phyloP scores from a whole-genome alignment of 2,797 vertebrate species.

The Lutjanus campechanus region DNA sequence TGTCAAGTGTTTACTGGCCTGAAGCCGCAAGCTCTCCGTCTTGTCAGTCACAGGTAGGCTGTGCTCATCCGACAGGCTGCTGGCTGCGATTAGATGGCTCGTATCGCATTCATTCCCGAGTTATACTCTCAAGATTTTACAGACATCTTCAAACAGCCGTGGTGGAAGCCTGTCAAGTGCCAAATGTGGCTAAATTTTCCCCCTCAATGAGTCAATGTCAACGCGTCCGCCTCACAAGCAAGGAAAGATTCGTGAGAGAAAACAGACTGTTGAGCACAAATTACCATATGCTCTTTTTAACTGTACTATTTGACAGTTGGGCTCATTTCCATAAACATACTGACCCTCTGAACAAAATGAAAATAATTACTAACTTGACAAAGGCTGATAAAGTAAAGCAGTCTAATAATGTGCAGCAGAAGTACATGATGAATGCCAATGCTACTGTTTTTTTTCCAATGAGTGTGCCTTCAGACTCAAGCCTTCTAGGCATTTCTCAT shows the following conservation, averaged over 20 bases:
- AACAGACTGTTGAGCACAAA: background rate
- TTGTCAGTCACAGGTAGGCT: slow-evolving; percentile 53
- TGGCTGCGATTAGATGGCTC: slow-evolving; percentile 46
- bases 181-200: slow-evolving; percentile 1
- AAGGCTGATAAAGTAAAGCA: slow-evolving; percentile 18
- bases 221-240: slow-evolving; percentile 1
- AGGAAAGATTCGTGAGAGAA: background rate
- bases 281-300: slow-evolving; percentile 7
- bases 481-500: background rate
- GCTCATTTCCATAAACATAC: slow-evolving; percentile 18
- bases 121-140: slow-evolving; percentile 36
- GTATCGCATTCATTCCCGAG: slow-evolving; percentile 20
- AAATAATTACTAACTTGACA: slow-evolving; percentile 20
- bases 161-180: slow-evolving; percentile 36
- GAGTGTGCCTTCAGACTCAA: background rate
- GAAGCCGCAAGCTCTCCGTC: slow-evolving; percentile 45
- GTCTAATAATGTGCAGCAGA: background rate
- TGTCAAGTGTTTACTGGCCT: slow-evolving; percentile 57
- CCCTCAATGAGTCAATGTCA: slow-evolving; percentile 14
- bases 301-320: background rate
- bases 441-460: background rate
- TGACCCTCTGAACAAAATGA: background rate
- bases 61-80: slow-evolving; percentile 45
- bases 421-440: slow-evolving; percentile 1
- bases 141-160: slow-evolving; percentile 31